Evolutionary conservation across 92 coral and sea anemone genomes (phyloP), one percentile per base, ranked within the genome.

Genomic region (Zoanthus sociatus): DNA sequence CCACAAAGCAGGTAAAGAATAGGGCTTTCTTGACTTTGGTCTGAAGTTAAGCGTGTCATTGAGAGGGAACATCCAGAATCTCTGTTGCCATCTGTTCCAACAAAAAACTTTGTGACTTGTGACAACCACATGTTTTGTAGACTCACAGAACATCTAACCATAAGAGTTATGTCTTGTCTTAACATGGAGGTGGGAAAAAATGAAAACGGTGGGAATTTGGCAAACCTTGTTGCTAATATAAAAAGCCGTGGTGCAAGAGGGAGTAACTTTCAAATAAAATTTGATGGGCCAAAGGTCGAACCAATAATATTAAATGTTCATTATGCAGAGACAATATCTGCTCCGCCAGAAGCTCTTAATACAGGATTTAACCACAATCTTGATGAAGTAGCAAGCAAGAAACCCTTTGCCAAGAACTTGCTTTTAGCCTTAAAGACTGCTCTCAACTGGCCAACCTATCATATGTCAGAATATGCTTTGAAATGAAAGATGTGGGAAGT

Each of bases 281-380:
- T 84, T 84, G 88, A 84, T 71, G 78, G 78, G 37, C 78, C 78
- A 33, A 84, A 84, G 63, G 78, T 84, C 50, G 88, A 84, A 70
- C 88, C 76, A 11, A 76, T 84, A 42, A 71, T 79, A 73, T 46
- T 87, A 9, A 86, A 90, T 20, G 42, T 50, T 50, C 18, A 88
- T 7, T 87, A 87, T 87, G 90, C 93, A 26, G 90, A 90, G 37
- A 79, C 87, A 17, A 82, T 90, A 26, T 90, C 90, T 14, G 93
- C 93, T 7, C 93, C 93, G 17, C 93, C 90, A 14, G 75, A 87
- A 60, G 72, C 79, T 17, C 86, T 86, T 50, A 48, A 42, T 9
- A 32, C 86, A 3, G 13, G 7, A 37, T 78, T 78, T 32, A 78
- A n/a, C 17, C 82, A 85, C 54, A 72, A 74, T 44, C 70, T 85